Evolutionary conservation across 2,888 invertebrate species (phyloP).

Genomic region (Plebejus melissa): DNA sequence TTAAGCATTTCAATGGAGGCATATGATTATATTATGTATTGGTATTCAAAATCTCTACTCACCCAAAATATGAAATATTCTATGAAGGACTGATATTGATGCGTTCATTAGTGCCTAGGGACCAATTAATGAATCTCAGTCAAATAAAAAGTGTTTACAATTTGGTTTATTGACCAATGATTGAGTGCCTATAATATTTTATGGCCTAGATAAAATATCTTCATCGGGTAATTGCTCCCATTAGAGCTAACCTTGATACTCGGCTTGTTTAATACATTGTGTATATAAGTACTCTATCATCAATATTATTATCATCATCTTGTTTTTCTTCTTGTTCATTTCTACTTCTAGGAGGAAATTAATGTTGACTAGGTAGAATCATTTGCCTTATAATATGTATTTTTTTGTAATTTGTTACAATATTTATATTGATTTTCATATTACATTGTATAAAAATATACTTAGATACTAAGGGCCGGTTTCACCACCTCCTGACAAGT

Average conservation of each 20-base stretch:
- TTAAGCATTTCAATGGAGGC: too few relatives aligned
- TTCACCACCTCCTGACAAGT: too few relatives aligned
- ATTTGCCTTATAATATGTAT: too few relatives aligned
- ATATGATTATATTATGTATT: too few relatives aligned
- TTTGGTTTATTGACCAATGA: not conserved
- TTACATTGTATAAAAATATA: too few relatives aligned
- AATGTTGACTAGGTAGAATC: too few relatives aligned
- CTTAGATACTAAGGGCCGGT: too few relatives aligned
- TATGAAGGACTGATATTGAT: not conserved
- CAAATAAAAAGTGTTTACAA: slow-evolving; percentile 12
- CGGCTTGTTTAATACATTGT: not conserved
- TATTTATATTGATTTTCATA: too few relatives aligned
- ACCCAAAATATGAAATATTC: not conserved
- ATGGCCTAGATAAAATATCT: slow-evolving; percentile 15
- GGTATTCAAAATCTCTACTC: not conserved
- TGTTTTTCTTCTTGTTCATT: not conserved
- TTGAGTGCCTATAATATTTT: slow-evolving; percentile 16
- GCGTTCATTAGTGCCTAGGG: not conserved
- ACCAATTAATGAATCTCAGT: not conserved
- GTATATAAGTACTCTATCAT: not conserved
- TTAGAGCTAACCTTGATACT: not conserved
- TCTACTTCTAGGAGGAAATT: not conserved
- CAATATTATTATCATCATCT: not conserved
- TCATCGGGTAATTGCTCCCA: slow-evolving; percentile 18
- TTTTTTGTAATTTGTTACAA: too few relatives aligned